Conservation (phyloP, 1,140 invertebrate genomes). For the Platyura marginata region DNA sequence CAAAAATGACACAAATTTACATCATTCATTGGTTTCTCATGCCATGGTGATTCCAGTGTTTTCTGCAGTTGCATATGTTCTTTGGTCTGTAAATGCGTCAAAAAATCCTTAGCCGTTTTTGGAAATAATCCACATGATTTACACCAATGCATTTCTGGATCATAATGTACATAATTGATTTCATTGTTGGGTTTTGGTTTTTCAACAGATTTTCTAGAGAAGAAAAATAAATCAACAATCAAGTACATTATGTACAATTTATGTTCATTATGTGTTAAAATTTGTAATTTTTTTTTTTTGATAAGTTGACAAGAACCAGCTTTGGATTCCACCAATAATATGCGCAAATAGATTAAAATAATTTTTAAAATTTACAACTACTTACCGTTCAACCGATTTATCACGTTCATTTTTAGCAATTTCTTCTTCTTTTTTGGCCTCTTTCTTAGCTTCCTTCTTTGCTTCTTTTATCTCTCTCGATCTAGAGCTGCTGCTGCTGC, state of each 20-base stretch:
- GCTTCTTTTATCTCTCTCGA: neutral
- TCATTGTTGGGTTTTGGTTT: too few relatives aligned
- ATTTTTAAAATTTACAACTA: too few relatives aligned
- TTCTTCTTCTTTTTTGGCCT: constrained; percentile 4
- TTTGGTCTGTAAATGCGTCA: constrained; percentile 61
- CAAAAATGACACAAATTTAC: constrained; percentile 4
- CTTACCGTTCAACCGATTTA: too few relatives aligned
- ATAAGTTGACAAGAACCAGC: too few relatives aligned
- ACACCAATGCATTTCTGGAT: constrained; percentile 79
- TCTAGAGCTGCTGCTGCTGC: constrained; percentile 7
- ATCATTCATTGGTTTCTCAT: constrained; percentile 31
- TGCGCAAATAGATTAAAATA: too few relatives aligned
- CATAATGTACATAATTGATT: constrained; percentile 66
- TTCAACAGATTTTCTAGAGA: too few relatives aligned
- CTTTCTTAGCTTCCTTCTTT: neutral
- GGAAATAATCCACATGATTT: constrained; percentile 68
- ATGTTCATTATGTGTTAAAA: too few relatives aligned
- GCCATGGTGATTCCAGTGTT: constrained; percentile 59
- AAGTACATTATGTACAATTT: too few relatives aligned
- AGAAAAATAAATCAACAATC: too few relatives aligned
- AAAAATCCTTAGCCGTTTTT: constrained; percentile 63
- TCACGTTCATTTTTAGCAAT: too few relatives aligned
- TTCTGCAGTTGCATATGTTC: constrained; percentile 51
- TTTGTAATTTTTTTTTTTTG: too few relatives aligned
- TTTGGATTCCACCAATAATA: too few relatives aligned